Percentiles rank a stretch among this genome's conserved stretches.
Conservation (phyloP, 2,113 vertebrate genomes). For the Oxyura jamaicensis region DNA sequence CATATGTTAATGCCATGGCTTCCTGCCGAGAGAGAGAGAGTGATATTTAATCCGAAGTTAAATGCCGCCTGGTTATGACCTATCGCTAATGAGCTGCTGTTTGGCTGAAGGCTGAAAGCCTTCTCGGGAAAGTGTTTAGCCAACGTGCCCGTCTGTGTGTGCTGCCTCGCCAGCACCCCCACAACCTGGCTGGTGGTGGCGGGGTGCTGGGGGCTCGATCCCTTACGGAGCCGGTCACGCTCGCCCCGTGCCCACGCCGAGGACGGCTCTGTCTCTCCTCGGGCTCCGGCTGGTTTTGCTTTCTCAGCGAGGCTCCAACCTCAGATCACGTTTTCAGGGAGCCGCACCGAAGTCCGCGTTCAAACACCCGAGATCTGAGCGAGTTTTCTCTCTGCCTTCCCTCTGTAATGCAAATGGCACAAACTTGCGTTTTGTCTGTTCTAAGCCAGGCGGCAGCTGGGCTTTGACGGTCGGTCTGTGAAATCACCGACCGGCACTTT, state of each 20-base stretch:
- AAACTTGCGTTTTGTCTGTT: neutral
- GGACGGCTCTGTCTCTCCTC: neutral
- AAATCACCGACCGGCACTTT: accelerated
- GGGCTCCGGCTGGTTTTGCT: neutral
- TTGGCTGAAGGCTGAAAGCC: neutral
- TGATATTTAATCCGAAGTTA: neutral
- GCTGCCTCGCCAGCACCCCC: accelerated
- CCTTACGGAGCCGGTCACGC: neutral
- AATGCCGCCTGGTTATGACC: neutral
- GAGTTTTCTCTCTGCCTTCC: accelerated
- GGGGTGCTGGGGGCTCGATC: neutral
- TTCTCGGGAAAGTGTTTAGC: neutral
- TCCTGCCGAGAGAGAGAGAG: neutral
- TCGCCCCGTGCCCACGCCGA: accelerated
- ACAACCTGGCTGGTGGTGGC: neutral
- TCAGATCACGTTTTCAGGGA: accelerated
- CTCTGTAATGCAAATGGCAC: neutral
- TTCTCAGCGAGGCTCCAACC: accelerated
- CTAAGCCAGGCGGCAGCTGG: accelerated
- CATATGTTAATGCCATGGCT: neutral
- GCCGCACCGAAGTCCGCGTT: accelerated
- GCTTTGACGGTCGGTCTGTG: neutral
- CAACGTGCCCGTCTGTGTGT: accelerated
- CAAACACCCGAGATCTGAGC: neutral
- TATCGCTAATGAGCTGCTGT: neutral